A percentile compares a stretch with the other conserved stretches of the same genome.
phyloP scores from a whole-genome alignment of 2,888 invertebrate species.

The Magallana nippona region DNA sequence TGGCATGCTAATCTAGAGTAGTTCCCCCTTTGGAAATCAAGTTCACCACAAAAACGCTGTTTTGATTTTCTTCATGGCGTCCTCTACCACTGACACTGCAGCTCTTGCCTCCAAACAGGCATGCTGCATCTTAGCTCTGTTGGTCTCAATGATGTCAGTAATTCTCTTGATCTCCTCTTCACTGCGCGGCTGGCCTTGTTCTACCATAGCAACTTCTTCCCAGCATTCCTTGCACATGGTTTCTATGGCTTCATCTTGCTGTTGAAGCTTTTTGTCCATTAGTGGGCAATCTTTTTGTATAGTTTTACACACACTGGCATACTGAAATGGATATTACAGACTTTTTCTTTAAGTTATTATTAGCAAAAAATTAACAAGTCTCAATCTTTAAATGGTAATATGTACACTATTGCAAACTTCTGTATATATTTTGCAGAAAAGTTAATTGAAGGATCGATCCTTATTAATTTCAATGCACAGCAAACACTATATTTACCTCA shows the following conservation, averaged over 20 bases:
- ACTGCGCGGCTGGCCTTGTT: conserved; percentile 40
- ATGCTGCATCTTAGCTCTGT: conserved; percentile 65
- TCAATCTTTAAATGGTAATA: too few species aligned
- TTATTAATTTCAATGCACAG: too few species aligned
- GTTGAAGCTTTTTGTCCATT: conserved; percentile 56
- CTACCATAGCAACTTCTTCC: conserved; percentile 42
- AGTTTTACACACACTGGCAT: conserved; percentile 63
- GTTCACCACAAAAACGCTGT: conserved; percentile 64
- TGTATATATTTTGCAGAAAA: too few species aligned
- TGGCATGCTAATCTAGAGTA: too few species aligned
- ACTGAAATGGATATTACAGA: conserved; percentile 50
- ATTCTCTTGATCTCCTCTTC: conserved; percentile 44
- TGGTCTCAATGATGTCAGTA: conserved; percentile 48
- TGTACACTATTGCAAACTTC: too few species aligned
- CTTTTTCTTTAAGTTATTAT: too few species aligned
- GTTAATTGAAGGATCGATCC: too few species aligned
- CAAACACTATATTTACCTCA: conserved; percentile 57
- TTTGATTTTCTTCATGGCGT: conserved; percentile 61
- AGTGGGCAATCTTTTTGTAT: conserved; percentile 65
- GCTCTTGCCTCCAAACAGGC: conserved; percentile 56
- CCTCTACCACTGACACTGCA: conserved; percentile 56
- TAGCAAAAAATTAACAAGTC: too few species aligned
- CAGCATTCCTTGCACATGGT: conserved; percentile 56
- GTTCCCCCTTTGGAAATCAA: too few species aligned
- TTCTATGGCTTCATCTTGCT: conserved; percentile 58